These are phyloP conservation scores for Halocaridina rubra DNA, from an alignment of 2,888 invertebrate species.

Conservation along the genomic window DNA sequence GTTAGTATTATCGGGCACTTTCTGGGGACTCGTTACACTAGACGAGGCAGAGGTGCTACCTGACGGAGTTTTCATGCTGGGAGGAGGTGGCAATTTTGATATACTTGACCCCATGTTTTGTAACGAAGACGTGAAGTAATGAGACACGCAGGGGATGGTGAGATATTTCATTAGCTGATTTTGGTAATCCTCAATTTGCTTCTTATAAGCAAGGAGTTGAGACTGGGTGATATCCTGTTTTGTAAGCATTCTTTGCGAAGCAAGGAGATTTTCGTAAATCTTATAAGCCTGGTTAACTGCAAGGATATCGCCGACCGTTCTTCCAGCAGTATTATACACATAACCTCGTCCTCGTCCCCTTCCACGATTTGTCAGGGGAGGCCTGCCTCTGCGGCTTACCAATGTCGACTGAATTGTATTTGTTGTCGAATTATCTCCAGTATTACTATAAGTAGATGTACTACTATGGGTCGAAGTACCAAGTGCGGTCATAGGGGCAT, in stretches of 20 bases:
- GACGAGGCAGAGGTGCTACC: not conserved
- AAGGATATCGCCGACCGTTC: not conserved
- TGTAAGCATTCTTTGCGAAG: constrained; percentile 34
- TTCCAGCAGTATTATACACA: not conserved
- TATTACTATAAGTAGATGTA: no score
- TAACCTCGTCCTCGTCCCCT: constrained; percentile 42
- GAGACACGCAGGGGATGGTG: constrained; percentile 50
- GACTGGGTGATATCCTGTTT: constrained; percentile 30
- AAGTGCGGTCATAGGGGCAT: not conserved
- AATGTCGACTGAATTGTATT: not conserved
- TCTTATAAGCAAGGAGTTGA: constrained; percentile 8
- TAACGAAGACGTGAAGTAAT: constrained; percentile 54
- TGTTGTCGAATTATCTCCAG: not conserved
- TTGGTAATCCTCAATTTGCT: constrained; percentile 49
- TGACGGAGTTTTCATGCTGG: not conserved
- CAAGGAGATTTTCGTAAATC: constrained; percentile 53
- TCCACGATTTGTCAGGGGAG: constrained; percentile 19
- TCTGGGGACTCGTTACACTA: no score
- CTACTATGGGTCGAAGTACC: not conserved
- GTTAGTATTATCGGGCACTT: no score
- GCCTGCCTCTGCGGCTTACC: constrained; percentile 30
- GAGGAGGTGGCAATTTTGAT: constrained; percentile 51
- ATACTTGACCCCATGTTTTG: constrained; percentile 41
- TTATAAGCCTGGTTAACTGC: constrained; percentile 57
- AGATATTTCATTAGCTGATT: constrained; percentile 48